Evolutionary conservation across 1,140 invertebrate genomes (phyloP), one percentile per base, ranked within the genome.

Genomic region (Glossosoma conforme): DNA sequence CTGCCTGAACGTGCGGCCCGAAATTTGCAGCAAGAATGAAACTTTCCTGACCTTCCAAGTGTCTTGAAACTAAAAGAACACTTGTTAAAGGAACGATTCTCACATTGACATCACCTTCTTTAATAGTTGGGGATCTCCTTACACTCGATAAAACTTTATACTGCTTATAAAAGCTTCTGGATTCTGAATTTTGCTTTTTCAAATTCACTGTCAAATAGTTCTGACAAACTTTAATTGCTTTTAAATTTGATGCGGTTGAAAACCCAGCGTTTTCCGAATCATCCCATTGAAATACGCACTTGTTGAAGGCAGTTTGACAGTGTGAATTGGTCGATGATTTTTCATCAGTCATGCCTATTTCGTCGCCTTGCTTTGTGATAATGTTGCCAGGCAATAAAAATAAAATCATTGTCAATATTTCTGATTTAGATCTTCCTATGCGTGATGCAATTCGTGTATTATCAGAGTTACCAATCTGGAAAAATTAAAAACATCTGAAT

Each of bases 301-400:
- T 18, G 25, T 14, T 19, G 18, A 18, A 51, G 14, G 21, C 20
- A 6, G 36, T 28, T 14, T 37, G 15, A 18, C 10, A 2, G 64
- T 54, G 9, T 52, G 60, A 0, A 75, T 18, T 18, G 3, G 37
- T 14, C 5, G 4, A 9, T 19, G n/a, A 17, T 19, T 51, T 66
- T 0, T 75, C 72, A 62, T 86, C 75, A 19, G 72, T 66, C 66
- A 84, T 81, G 1, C 81, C 85, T 2, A 87, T 75, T 60, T 88
- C 86, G 61, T 87, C 85, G 44, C 85, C 86, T 70, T 86, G 83
- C 60, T 87, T 85, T 17, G 79, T 77, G 22, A 86, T 68, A 0
- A 76, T 67, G 2, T 82, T 77, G 1, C 85, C 85, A 8, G 82
- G 81, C 9, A 86, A 61, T 2, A 81, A 60, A 18, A 84, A 61